phyloP scores from a whole-genome alignment of 1,140 invertebrate species.

The Drosophila sp. region DNA sequence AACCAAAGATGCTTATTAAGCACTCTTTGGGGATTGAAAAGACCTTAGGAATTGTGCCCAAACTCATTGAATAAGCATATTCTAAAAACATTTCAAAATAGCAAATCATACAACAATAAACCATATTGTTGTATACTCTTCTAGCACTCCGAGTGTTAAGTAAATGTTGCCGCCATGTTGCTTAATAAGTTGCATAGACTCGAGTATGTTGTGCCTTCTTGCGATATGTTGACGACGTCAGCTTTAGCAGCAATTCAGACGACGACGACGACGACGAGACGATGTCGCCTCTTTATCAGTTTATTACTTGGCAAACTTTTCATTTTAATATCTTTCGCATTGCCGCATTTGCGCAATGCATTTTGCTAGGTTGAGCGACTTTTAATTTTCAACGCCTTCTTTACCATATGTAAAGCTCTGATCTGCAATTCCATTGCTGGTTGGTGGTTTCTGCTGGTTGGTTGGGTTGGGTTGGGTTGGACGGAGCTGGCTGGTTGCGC shows the following conservation, averaged over 20 bases:
- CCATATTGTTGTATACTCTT: no score
- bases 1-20: not conserved
- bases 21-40: not conserved
- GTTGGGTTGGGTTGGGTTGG: constrained; percentile 17
- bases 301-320: constrained; percentile 82
- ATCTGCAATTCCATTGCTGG: constrained; percentile 8
- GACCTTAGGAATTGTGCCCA: no score
- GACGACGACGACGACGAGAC: constrained; percentile 21
- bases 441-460: constrained; percentile 31
- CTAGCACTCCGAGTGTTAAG: no score
- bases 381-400: constrained; percentile 80
- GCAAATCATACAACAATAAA: no score
- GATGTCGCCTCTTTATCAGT: constrained; percentile 80
- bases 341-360: constrained; percentile 72
- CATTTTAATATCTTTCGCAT: constrained; percentile 77
- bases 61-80: no score
- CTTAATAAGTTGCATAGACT: constrained; percentile 60
- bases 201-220: constrained; percentile 48
- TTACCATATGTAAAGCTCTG: constrained; percentile 47
- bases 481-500: constrained; percentile 35
- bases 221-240: constrained; percentile 72
- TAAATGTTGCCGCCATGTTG: constrained; percentile 68
- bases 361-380: constrained; percentile 66
- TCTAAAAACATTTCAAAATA: no score
- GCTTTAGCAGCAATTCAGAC: constrained; percentile 2